A percentile compares a stretch with the other conserved stretches of the same genome.
Conservation (phyloP, 2,113 vertebrate species). For the Myrmophylax atrothorax region DNA sequence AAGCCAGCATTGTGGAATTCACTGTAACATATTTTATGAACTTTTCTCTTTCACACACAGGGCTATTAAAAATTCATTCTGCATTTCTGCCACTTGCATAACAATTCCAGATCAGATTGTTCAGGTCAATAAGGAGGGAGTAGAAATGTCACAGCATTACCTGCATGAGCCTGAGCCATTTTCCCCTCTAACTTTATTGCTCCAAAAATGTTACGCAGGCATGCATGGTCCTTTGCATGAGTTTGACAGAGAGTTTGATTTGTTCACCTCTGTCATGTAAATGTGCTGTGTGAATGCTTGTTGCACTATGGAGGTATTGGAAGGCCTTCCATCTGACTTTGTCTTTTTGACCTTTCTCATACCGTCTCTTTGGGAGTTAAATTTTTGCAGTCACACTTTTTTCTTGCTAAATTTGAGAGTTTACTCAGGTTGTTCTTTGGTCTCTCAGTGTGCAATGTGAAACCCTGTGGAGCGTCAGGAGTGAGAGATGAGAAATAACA, state of each 20-base stretch:
- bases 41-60: constrained; percentile 19
- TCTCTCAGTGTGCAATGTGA: not conserved
- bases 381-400: not conserved
- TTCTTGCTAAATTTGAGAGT: not conserved
- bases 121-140: constrained; percentile 18
- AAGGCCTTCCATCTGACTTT: not conserved
- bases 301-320: not conserved
- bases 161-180: not conserved
- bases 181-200: not conserved
- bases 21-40: constrained; percentile 47
- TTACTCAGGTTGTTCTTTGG: not conserved
- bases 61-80: constrained; percentile 43
- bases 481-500: not conserved
- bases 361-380: not conserved
- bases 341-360: constrained; percentile 1
- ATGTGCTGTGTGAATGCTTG: not conserved
- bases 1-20: not conserved
- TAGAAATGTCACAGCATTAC: not conserved
- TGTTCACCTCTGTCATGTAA: not conserved
- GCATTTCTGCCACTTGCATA: constrained; percentile 28
- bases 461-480: not conserved
- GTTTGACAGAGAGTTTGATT: not conserved
- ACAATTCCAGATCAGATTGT: constrained; percentile 18
- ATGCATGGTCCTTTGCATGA: not conserved
- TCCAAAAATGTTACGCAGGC: not conserved